Evolutionary conservation across 2,888 invertebrate species (phyloP).

Genomic region (Hypolimnas misippus): DNA sequence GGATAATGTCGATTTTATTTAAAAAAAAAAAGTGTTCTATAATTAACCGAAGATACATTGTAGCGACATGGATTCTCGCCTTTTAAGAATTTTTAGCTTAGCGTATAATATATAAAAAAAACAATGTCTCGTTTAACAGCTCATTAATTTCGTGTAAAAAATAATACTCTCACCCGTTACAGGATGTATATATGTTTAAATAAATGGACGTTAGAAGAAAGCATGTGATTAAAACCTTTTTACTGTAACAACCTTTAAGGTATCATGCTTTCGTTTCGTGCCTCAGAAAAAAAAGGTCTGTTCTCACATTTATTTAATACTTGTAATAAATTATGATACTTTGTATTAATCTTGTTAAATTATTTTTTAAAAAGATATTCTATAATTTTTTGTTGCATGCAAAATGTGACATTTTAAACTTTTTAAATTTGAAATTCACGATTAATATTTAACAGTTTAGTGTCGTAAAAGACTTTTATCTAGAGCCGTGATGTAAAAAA

Average conservation of each 20-base stretch:
- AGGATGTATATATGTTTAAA: background rate
- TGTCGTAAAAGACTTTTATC: no score
- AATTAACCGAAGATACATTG: background rate
- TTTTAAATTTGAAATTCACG: no score
- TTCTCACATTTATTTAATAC: slow-evolving; percentile 9
- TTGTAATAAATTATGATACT: background rate
- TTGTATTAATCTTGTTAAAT: background rate
- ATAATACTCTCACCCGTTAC: background rate
- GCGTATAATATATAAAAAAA: background rate
- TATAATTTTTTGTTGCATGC: background rate
- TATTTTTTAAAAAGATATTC: background rate
- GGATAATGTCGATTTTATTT: background rate
- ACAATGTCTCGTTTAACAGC: background rate
- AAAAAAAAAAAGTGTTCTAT: background rate
- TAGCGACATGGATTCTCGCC: background rate
- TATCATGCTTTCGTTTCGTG: slow-evolving; percentile 3
- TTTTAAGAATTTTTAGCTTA: slow-evolving; percentile 5
- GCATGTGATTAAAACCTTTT: background rate
- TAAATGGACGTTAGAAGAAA: background rate
- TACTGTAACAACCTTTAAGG: background rate
- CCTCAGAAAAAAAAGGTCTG: background rate
- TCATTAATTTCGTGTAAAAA: background rate
- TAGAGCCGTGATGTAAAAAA: no score
- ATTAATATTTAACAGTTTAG: no score
- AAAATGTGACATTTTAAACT: no score